Percentiles rank a stretch among this genome's conserved stretches.
These are phyloP conservation scores for Drosophila recens DNA, from an alignment of 2,888 invertebrate genomes.

Conservation along the genomic window DNA sequence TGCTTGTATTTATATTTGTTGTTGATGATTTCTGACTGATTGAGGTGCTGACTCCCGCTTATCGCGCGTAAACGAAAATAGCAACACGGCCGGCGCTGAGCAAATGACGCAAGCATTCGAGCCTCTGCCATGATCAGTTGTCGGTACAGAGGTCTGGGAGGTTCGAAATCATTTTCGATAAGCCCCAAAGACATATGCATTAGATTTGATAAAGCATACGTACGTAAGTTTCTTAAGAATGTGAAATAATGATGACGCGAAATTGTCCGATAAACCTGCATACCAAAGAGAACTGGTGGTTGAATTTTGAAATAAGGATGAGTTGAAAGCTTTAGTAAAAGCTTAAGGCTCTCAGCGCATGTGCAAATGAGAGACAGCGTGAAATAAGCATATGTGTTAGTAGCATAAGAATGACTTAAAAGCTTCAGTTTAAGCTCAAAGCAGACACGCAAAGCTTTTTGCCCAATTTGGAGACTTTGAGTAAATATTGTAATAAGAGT, in stretches of 20 bases:
- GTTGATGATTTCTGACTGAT: constrained; percentile 66
- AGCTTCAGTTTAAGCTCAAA: background rate
- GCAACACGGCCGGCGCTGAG: constrained; percentile 43
- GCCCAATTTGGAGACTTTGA: background rate
- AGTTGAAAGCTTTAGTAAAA: background rate
- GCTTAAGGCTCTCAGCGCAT: background rate
- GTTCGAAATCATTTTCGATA: constrained; percentile 25
- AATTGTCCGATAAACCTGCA: background rate
- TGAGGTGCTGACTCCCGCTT: constrained; percentile 68
- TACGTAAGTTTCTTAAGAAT: constrained; percentile 3
- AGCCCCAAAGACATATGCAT: constrained; percentile 16
- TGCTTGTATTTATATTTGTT: constrained; percentile 55
- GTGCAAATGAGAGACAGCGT: too few relatives aligned
- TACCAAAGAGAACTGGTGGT: background rate
- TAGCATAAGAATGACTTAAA: background rate
- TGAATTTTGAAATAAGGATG: background rate
- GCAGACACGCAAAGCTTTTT: background rate
- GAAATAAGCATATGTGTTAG: background rate
- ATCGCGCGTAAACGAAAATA: constrained; percentile 54
- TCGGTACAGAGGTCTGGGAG: constrained; percentile 18
- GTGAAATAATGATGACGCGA: background rate
- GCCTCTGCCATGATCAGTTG: constrained; percentile 22
- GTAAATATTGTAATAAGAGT: background rate
- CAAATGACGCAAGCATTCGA: constrained; percentile 49
- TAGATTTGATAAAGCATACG: constrained; percentile 3